Evolutionary conservation across 2,888 invertebrate species (phyloP), one percentile per base, ranked within the genome.

Genomic region (Drosophila nigritarsus): DNA sequence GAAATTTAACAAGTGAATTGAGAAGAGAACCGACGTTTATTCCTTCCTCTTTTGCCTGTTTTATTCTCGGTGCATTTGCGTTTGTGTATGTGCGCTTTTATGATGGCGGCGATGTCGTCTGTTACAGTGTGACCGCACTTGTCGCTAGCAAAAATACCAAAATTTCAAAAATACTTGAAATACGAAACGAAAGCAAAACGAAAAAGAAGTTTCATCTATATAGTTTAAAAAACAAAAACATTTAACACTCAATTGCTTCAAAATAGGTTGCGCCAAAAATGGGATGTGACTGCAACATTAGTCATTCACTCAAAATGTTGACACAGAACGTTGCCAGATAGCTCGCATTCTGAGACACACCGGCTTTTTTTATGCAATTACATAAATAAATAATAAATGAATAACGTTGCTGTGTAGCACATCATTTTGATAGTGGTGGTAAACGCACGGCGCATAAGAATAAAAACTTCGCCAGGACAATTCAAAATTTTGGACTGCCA

Each of bases 1-100:
- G 82, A 90, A 91, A 92, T 91, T 91, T 89, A 91, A 92, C 92
- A 91, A 91, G 91, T 91, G 90, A 89, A 85, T 90, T 86, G 77
- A 83, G 78, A 91, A 90, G 84, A 91, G 90, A 90, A 90, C 85
- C 82, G 76, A 84, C 82, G 80, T 80, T 72, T 64, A 40, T 58
- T 61, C 86, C 73, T 84, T 86, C 77, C 79, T 73, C 75, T 78
- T 83, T 84, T 73, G 71, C 78, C 75, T 73, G 80, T 83, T 86
- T 84, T 82, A 87, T 88, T 83, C 80, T 70, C 67, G 73, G 64
- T 83, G 76, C 73, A 70, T 75, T 68, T 74, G 67, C 72, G 77
- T 69, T 73, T 86, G 82, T 78, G 66, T 75, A 58, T 75, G 84
- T 87, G 82, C 56, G 74, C 72, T 83, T 73, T 78, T 76, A 82